Evolutionary conservation across 2,113 vertebrate species (phyloP), one percentile per base, ranked within the genome.

Genomic region (Vidua macroura): DNA sequence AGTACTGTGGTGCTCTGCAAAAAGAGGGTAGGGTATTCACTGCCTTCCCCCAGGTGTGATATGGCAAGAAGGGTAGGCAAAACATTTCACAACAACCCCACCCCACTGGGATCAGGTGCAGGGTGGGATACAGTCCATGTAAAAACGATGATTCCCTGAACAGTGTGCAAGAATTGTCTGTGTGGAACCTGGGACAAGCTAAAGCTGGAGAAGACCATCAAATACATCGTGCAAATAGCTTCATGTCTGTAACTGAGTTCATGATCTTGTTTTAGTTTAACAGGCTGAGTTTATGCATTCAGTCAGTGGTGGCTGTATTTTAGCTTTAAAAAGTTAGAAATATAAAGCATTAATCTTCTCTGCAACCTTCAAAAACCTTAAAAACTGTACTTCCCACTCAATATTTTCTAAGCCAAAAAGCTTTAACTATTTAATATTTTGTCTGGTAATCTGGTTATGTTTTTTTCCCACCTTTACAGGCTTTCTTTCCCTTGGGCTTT

Each of bases 91-190:
- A 86, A 46, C 23, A 55, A n/a, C 5, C 10, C 37, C 23, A 24
- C 3, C 8, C 5, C 1, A 0, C 7, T 73, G 20, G 2, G 6
- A 18, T 19, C 2, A 0, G 3, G 4, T 25, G 13, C 33, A 43
- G 8, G 13, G 12, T 58, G n/a, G 19, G 17, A 9, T 9, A n/a
- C 13, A 75, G 62, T 4, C 11, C 31, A 23, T 15, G 11, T 21
- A 20, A 68, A 55, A 67, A 52, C 14, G 2, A 2, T 4, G 31
- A 5, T 35, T 68, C 28, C 22, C 23, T 73, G 39, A 55, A 25
- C 2, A 19, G 3, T 2, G 7, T 46, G 28, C 15, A 59, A 86
- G 23, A 37, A 56, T 63, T 37, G 2, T 39, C 39, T 93, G 11
- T 59, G 15, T 37, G 25, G 24, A 48, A 37, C 25, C 11, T 27